Percentiles rank a stretch among this genome's conserved stretches.
phyloP scores from a whole-genome alignment of 2,113 vertebrate genomes.

The Turdus rufiventris region DNA sequence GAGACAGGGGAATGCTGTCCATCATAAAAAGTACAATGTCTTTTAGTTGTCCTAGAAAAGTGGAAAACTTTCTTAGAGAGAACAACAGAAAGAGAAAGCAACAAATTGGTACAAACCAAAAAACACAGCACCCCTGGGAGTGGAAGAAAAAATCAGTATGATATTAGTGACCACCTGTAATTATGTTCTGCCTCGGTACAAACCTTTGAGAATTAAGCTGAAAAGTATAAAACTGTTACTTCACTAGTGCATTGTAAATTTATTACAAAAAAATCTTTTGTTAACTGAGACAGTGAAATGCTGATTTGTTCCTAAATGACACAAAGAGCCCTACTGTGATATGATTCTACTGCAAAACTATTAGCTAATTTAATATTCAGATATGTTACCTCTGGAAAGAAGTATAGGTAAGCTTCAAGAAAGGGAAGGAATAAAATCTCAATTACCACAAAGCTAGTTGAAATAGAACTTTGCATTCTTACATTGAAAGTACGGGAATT shows the following conservation, averaged over 20 bases:
- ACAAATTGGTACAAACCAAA: background rate
- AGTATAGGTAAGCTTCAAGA: background rate
- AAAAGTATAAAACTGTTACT: background rate
- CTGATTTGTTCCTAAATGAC: background rate
- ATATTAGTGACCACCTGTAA: background rate
- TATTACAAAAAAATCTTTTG: background rate
- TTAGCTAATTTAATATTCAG: background rate
- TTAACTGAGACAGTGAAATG: background rate
- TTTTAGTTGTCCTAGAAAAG: slow-evolving; percentile 84
- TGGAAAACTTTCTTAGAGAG: background rate
- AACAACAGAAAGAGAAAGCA: background rate
- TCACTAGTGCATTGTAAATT: background rate
- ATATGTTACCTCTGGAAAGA: background rate
- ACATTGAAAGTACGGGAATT: background rate
- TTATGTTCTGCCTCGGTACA: background rate
- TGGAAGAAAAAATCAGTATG: background rate
- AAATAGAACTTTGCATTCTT: background rate
- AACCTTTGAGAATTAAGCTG: background rate
- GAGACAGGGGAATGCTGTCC: slow-evolving; percentile 74
- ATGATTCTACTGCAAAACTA: background rate
- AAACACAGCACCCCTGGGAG: background rate
- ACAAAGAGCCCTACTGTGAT: background rate
- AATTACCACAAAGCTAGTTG: background rate
- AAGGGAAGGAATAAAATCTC: background rate
- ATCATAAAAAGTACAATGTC: slow-evolving; percentile 88